Evolutionary conservation across 2,113 vertebrate species (phyloP), one percentile per base, ranked within the genome.

Genomic region (Stegostoma tigrinum): DNA sequence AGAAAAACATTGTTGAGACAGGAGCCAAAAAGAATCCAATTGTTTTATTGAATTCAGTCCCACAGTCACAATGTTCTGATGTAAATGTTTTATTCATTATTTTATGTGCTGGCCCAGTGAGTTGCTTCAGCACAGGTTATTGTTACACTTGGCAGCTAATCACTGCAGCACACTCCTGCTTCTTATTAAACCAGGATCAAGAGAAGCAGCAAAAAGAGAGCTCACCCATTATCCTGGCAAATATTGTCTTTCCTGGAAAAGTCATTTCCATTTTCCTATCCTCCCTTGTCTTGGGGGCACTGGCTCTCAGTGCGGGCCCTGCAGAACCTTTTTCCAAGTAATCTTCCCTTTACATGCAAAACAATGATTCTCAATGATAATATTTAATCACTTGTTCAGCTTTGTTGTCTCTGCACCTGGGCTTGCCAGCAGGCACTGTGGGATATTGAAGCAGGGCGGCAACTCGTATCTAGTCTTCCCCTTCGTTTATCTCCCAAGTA

Each of bases 71-170:
- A 89, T 87, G 24, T 52, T 52, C 85, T 30, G 85, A 55, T 89
- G 17, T 87, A 27, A 87, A 87, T 52, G 48, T 89, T 89, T 42
- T 45, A 55, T 89, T 89, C 86, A 89, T 55, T 89, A 89, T 87
- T 52, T 87, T 27, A 52, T 48, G 24, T 30, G 6, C 10, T 52
- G 86, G 80, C 21, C 8, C 27, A 14, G 3, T 52, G 48, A 89
- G 30, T 34, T 55, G 86, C 45, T 89, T 55, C 86, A 89, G 80
- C 48, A 52, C 7, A 30, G 48, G 86, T 55, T 27, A 89, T 24
- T 55, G 86, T 89, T 52, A 83, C 80, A 17, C 5, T 83, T 83
- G 80, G 80, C 80, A 83, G 38, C 38, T 42, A 23, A 83, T 42
- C 80, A 23, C 80, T 19, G 5, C 17, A 83, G 80, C 80, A 83